Evolutionary conservation across 2,888 invertebrate species (phyloP), one percentile per base, ranked within the genome.

Genomic region (Reticulitermes lucifugus): DNA sequence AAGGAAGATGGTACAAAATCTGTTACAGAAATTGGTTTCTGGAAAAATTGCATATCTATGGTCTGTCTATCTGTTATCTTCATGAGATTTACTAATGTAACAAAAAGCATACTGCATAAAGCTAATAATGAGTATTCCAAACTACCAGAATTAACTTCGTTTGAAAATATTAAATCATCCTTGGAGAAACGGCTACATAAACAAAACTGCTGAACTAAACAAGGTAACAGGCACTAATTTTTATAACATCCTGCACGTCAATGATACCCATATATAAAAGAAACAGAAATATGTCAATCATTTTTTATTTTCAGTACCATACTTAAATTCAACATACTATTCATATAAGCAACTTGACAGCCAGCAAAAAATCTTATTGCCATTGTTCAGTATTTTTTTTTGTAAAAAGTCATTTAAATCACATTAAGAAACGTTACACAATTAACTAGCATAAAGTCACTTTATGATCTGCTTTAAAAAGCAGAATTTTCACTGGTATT

Each of bases 341-440:
- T 83, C 75, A 83, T 83, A 75, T 83, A 83, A 83, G 83, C 75
- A 73, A 73, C 83, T 85, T 85, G 85, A 83, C 79, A 83, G 83
- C 85, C 84, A 83, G 60, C 81, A 83, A 65, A 81, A 85, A 77
- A 75, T 79, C 41, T 83, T 79, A 85, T 83, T 83, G 85, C 81
- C 81, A 81, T 81, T 81, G 70, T 81, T 81, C 80, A 73, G 22
- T 73, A 73, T 73, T 73, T 80, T 80, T 35, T 51, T 43, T 70
- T 81, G 81, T 81, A 81, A 81, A 81, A 81, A 80, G 35, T 59
- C 60, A 55, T 80, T 73, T 18, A 73, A 73, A 73, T 73, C 73
- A 77, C 77, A 77, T 77, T 77, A 77, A 81, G 81, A 81, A 81
- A 81, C 35, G 22, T 73, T 73, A 73, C 41, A 80, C 80, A 81